A percentile compares a stretch with the other conserved stretches of the same genome.
These are phyloP conservation scores for Lates japonicus DNA, from an alignment of 2,797 vertebrate species.

Conservation along the genomic window DNA sequence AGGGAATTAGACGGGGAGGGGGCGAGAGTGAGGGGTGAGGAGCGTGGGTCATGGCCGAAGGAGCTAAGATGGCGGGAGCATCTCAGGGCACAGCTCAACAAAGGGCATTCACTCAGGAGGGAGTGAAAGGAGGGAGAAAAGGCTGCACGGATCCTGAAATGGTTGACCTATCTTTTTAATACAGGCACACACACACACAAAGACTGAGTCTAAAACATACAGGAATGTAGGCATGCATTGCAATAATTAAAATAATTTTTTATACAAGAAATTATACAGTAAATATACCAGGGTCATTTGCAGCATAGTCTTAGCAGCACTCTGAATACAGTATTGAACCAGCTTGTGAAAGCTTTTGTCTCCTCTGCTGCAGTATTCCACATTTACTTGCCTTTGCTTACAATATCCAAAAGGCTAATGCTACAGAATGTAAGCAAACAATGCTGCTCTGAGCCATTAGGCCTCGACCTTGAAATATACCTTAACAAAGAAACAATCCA, in stretches of 20 bases:
- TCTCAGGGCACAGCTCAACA: slow-evolving; percentile 84
- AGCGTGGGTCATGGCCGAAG: slow-evolving; percentile 82
- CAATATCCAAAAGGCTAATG: slow-evolving; percentile 60
- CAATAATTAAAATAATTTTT: slow-evolving; percentile 18
- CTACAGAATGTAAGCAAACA: slow-evolving; percentile 35
- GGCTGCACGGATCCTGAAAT: slow-evolving; percentile 72
- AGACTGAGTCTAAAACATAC: slow-evolving; percentile 6
- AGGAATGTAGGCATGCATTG: slow-evolving; percentile 7
- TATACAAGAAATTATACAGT: slow-evolving; percentile 13
- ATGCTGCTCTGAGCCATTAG: slow-evolving; percentile 29
- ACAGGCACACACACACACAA: slow-evolving; percentile 14
- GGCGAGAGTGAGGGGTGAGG: slow-evolving; percentile 60
- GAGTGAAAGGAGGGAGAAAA: slow-evolving; percentile 60
- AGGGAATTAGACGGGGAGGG: slow-evolving; percentile 64
- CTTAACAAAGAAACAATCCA: slow-evolving; percentile 28
- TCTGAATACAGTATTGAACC: slow-evolving; percentile 50
- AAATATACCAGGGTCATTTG: slow-evolving; percentile 51
- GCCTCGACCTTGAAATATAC: slow-evolving; percentile 57
- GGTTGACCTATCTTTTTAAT: slow-evolving; percentile 80
- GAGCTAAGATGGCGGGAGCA: slow-evolving; percentile 87
- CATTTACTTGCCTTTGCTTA: slow-evolving; percentile 56
- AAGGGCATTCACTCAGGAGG: slow-evolving; percentile 80
- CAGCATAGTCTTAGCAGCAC: slow-evolving; percentile 20
- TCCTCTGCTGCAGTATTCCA: slow-evolving; percentile 58
- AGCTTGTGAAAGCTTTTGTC: slow-evolving; percentile 34